Base-by-base conservation (phyloP, 2,113 vertebrate genomes). In the Heteronetta atricapilla region DNA sequence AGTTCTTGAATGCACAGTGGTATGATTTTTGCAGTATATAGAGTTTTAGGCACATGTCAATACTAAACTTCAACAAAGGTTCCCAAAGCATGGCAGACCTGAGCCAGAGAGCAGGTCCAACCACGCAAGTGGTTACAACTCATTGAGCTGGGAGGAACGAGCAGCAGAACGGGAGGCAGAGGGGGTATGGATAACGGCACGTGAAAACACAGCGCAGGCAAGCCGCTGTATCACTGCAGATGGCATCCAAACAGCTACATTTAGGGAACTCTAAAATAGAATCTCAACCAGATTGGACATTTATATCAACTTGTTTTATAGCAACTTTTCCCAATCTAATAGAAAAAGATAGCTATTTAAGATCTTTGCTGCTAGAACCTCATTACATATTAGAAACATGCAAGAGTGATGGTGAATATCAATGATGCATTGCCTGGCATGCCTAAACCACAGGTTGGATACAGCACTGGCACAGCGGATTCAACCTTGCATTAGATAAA, bases 391-490 rank as follows among this genome's bases (percentile, higher is more conserved):
- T 11, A 56, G 52, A 67, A 95, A 48, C 0, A 1, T 10, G 52
- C 3, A 1, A 81, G 31, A 69, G n/a, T 4, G 10, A 77, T 19
- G 53, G 38, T 52, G 46, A 88, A 22, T 44, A 78, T 28, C 60
- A 68, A 13, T 1, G 1, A 19, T 11, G 38, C 26, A 5, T 6
- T 9, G 23, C 18, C 34, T 19, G n/a, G 22, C 5, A 6, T 12
- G 26, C 20, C 33, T 16, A 69, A 77, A 25, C 18, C 58, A 56
- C 0, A 25, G 66, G 36, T 0, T 50, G 52, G 68, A 62, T 1
- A 20, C 18, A 36, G 29, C 88, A 64, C 18, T 53, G 76, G 46
- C 34, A 72, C 42, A 34, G 31, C 13, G 73, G 50, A 74, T 36
- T 75, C 53, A 64, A 67, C 6, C 8, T 21, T 82, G 64, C 22